Percentiles rank a stretch among this genome's conserved stretches.
Conservation (phyloP, 2,113 vertebrate genomes). For the Bombycilla garrulus region DNA sequence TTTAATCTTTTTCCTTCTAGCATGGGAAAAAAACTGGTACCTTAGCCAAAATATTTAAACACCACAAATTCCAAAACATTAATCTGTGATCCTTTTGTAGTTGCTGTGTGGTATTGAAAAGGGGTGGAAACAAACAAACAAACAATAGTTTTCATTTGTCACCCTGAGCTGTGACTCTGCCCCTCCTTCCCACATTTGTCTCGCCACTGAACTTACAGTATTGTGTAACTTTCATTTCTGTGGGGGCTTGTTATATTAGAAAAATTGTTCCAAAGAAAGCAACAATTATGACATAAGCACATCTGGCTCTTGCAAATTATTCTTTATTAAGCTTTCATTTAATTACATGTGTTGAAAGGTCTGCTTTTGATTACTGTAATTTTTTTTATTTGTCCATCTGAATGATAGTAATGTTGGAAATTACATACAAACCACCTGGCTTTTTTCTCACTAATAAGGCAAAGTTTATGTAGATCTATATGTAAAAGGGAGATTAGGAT, state of each 20-base stretch:
- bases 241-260: constrained; percentile 78
- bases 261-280: constrained; percentile 87
- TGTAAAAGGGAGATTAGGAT: constrained; percentile 59
- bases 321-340: constrained; percentile 87
- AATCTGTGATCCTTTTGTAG: neutral
- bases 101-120: neutral
- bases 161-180: constrained; percentile 26
- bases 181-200: constrained; percentile 35
- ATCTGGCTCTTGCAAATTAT: constrained; percentile 84
- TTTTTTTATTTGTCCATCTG: constrained; percentile 85
- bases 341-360: constrained; percentile 82
- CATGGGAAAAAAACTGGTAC: neutral
- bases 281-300: constrained; percentile 84
- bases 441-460: constrained; percentile 67
- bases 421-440: constrained; percentile 77
- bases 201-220: constrained; percentile 70
- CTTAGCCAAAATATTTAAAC: neutral
- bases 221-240: constrained; percentile 84
- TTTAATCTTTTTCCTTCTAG: neutral
- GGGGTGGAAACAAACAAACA: neutral
- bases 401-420: constrained; percentile 79
- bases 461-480: constrained; percentile 69
- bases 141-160: neutral
- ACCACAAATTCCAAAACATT: neutral
- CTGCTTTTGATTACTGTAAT: constrained; percentile 82